These are phyloP conservation scores for Dreissena rostriformis DNA, from an alignment of 1,140 invertebrate genomes.

Conservation along the genomic window DNA sequence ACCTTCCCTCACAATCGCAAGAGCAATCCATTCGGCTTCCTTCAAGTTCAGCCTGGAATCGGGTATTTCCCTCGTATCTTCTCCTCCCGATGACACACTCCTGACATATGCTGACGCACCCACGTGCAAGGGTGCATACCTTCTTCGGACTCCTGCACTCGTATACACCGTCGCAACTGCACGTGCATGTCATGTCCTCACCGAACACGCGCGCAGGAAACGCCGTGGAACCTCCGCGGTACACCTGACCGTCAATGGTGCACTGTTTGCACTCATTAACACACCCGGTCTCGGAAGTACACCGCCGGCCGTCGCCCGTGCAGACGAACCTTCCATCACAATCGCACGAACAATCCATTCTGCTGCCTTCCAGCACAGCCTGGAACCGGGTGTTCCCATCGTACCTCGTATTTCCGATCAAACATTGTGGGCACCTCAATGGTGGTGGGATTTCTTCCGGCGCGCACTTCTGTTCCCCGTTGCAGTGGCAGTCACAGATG, in stretches of 20 bases:
- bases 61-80: constrained; percentile 1
- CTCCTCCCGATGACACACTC: constrained; percentile 20
- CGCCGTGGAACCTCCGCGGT: neutral
- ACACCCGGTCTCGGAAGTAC: constrained; percentile 9
- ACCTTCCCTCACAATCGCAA: constrained; percentile 23
- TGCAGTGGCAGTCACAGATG: constrained; percentile 51
- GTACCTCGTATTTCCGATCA: constrained; percentile 14
- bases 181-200: constrained; percentile 13
- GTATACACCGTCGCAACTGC: constrained; percentile 22
- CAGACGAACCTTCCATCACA: constrained; percentile 31
- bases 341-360: constrained; percentile 48
- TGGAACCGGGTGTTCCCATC: constrained; percentile 30
- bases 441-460: neutral
- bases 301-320: neutral
- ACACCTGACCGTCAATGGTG: constrained; percentile 1
- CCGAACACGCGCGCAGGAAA: neutral
- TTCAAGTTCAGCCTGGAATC: neutral
- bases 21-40: constrained; percentile 10
- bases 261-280: constrained; percentile 4
- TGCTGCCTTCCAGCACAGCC: neutral
- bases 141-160: neutral
- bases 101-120: constrained; percentile 10
- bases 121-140: neutral
- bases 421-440: constrained; percentile 26
- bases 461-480: constrained; percentile 28